phyloP scores from a whole-genome alignment of 2,888 invertebrate species.

The Panorpa germanica region DNA sequence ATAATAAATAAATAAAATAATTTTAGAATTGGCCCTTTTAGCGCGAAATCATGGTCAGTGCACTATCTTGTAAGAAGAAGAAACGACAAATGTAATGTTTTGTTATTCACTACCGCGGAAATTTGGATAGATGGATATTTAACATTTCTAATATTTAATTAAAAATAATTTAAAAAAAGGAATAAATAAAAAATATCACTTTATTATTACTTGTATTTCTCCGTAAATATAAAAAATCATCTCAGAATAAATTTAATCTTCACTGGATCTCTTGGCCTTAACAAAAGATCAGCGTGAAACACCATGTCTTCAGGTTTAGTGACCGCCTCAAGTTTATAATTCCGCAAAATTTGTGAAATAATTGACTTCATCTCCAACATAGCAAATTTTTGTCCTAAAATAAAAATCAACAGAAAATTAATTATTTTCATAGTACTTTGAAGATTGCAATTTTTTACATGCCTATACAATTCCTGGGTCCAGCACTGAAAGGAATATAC shows the following conservation, averaged over 20 bases:
- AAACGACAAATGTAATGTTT: too few relatives aligned
- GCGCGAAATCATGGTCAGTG: too few relatives aligned
- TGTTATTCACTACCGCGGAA: too few relatives aligned
- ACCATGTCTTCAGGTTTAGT: constrained; percentile 25
- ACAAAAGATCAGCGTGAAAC: constrained; percentile 27
- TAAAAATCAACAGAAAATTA: neutral
- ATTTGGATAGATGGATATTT: too few relatives aligned
- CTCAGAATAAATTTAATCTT: constrained; percentile 14
- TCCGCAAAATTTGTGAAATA: constrained; percentile 30
- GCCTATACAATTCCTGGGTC: constrained; percentile 50
- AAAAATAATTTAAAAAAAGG: too few relatives aligned
- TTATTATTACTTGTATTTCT: too few relatives aligned
- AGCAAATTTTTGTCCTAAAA: constrained; percentile 45
- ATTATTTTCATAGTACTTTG: constrained; percentile 1
- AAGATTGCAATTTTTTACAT: constrained; percentile 12
- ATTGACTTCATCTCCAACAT: constrained; percentile 41
- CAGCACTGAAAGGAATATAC: constrained; percentile 48
- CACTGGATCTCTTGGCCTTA: constrained; percentile 25
- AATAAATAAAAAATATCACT: too few relatives aligned
- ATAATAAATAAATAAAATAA: too few relatives aligned
- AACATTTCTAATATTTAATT: too few relatives aligned
- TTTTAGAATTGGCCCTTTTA: too few relatives aligned
- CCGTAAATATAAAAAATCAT: too few relatives aligned
- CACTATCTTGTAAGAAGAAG: too few relatives aligned
- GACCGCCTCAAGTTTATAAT: constrained; percentile 28